Percentiles rank a stretch among this genome's conserved stretches.
phyloP scores from a whole-genome alignment of 2,113 vertebrate species.

The Benitochromis conjunctus region DNA sequence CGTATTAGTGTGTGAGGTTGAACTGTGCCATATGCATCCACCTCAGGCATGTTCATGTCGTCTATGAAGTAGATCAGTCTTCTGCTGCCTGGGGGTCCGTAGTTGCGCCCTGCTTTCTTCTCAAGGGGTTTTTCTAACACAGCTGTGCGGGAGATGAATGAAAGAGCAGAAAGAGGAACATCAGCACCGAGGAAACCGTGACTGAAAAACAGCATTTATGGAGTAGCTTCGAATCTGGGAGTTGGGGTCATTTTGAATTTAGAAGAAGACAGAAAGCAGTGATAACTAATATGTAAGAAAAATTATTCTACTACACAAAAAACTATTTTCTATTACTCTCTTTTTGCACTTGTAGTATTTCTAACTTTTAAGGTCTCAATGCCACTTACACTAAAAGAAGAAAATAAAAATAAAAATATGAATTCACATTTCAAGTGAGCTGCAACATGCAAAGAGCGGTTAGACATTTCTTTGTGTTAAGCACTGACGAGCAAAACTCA shows the following conservation, averaged over 20 bases:
- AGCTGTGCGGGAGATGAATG: constrained; percentile 62
- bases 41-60: constrained; percentile 93
- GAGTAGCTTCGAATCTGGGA: neutral
- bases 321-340: neutral
- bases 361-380: neutral
- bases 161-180: neutral
- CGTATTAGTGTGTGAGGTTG: constrained; percentile 92
- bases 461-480: neutral
- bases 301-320: accelerated
- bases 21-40: constrained; percentile 88
- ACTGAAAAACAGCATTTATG: neutral
- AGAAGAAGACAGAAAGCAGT: neutral
- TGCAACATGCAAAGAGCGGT: neutral
- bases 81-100: constrained; percentile 84
- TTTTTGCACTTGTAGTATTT: neutral
- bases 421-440: neutral
- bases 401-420: neutral
- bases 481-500: neutral
- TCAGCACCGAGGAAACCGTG: neutral
- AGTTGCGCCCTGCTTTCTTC: constrained; percentile 91
- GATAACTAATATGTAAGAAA: no score
- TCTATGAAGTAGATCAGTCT: constrained; percentile 91
- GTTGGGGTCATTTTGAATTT: neutral
- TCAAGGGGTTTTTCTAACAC: constrained; percentile 92
- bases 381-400: neutral